These are phyloP conservation scores for Phrynocephalus vlangalii DNA, from an alignment of 2,797 vertebrate species.

Conservation along the genomic window DNA sequence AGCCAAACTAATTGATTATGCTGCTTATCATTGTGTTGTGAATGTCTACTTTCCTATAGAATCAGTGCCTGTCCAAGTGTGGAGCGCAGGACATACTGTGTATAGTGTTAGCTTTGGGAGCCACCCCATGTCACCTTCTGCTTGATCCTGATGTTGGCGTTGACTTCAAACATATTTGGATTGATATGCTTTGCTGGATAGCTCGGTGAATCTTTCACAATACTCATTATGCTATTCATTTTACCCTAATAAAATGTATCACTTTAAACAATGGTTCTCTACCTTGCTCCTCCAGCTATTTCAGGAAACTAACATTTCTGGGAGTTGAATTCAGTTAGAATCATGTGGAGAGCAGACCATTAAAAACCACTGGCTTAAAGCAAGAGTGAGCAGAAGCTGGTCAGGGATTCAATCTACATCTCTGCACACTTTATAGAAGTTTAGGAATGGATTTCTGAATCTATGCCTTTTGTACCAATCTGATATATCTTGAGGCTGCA, in stretches of 20 bases:
- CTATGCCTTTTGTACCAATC: neutral
- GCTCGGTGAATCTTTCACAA: neutral
- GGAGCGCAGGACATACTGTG: neutral
- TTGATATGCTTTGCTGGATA: neutral
- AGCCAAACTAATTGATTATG: neutral
- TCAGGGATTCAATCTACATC: neutral
- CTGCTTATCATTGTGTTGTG: neutral
- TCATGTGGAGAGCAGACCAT: too few species aligned
- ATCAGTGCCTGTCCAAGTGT: neutral
- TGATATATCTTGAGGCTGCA: neutral
- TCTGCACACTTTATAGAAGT: neutral
- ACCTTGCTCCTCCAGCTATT: too few species aligned
- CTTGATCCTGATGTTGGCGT: neutral
- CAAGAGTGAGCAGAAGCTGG: neutral
- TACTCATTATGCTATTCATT: neutral
- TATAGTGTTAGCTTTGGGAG: neutral
- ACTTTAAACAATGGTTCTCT: neutral
- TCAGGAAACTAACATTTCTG: too few species aligned
- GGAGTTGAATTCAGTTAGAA: too few species aligned
- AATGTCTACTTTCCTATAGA: neutral
- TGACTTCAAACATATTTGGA: neutral
- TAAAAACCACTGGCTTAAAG: neutral
- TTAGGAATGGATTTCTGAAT: neutral
- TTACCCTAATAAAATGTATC: neutral
- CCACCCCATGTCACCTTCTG: neutral